A percentile compares a stretch with the other conserved stretches of the same genome.
Conservation (phyloP, 2,888 invertebrate genomes). For the Herminia tarsipennalis region DNA sequence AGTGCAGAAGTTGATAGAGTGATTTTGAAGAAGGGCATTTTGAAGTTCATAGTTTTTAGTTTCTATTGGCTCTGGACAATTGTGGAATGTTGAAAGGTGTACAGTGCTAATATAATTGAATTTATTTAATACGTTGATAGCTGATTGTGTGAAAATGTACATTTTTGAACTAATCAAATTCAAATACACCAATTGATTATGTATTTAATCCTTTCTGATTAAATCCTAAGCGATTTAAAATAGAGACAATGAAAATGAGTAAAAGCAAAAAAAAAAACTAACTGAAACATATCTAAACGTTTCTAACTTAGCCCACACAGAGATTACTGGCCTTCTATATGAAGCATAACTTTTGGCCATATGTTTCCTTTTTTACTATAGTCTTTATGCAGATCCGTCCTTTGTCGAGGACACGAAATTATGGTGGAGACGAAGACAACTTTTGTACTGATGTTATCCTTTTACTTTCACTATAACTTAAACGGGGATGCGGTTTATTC, state of each 20-base stretch:
- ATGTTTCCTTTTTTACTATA: conserved; percentile 46
- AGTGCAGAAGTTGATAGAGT: too few relatives aligned
- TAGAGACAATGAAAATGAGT: background rate
- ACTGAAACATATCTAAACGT: background rate
- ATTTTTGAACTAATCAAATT: too few relatives aligned
- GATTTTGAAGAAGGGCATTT: too few relatives aligned
- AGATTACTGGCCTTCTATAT: conserved; percentile 37
- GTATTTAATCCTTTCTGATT: too few relatives aligned
- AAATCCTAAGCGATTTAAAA: too few relatives aligned
- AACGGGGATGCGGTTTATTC: conserved; percentile 23
- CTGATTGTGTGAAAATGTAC: too few relatives aligned
- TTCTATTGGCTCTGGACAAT: too few relatives aligned
- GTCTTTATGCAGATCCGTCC: conserved; percentile 50
- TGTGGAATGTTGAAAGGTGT: too few relatives aligned
- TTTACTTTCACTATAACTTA: conserved; percentile 22
- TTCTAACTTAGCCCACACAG: conserved; percentile 35
- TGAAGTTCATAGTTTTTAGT: too few relatives aligned
- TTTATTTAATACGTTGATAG: too few relatives aligned
- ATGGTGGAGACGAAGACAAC: conserved; percentile 31
- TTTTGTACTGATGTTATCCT: conserved; percentile 34
- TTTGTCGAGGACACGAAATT: conserved; percentile 34
- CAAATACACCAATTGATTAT: too few relatives aligned
- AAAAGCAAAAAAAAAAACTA: background rate
- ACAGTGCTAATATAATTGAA: too few relatives aligned
- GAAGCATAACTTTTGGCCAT: conserved; percentile 42